Conservation (phyloP, 2,888 invertebrate genomes). For the Ectemnius continuus region DNA sequence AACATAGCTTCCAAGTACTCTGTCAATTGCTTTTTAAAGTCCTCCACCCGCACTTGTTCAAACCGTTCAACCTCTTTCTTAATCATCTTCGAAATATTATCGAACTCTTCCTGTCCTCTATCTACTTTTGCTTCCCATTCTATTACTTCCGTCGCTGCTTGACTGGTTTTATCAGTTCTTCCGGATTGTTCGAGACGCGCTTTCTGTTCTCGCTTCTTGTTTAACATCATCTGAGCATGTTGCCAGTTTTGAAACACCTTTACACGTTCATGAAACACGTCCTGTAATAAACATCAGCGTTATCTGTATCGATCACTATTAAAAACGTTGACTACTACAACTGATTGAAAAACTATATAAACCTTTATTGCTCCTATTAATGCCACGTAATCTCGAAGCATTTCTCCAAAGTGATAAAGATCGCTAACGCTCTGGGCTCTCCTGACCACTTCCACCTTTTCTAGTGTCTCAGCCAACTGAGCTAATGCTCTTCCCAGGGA, state of each 20-base stretch:
- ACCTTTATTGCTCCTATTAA: slow-evolving; percentile 94
- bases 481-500: slow-evolving; percentile 93
- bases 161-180: slow-evolving; percentile 92
- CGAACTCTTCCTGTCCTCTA: slow-evolving; percentile 96
- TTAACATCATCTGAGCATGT: slow-evolving; percentile 95
- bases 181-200: slow-evolving; percentile 94
- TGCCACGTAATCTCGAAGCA: slow-evolving; percentile 95
- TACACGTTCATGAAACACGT: slow-evolving; percentile 85
- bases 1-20: slow-evolving; percentile 96
- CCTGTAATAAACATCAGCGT: slow-evolving; percentile 76
- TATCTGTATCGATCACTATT: too few relatives aligned
- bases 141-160: slow-evolving; percentile 93
- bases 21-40: slow-evolving; percentile 93
- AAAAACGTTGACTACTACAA: too few relatives aligned
- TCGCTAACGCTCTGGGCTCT: slow-evolving; percentile 97
- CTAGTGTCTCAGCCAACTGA: slow-evolving; percentile 88
- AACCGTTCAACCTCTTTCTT: slow-evolving; percentile 96
- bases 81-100: slow-evolving; percentile 95
- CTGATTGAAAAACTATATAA: background rate
- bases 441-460: slow-evolving; percentile 90
- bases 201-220: slow-evolving; percentile 95
- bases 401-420: slow-evolving; percentile 95
- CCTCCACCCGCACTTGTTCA: slow-evolving; percentile 91
- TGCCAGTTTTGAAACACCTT: slow-evolving; percentile 98
- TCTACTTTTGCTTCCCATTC: slow-evolving; percentile 99